phyloP scores from a whole-genome alignment of 2,888 invertebrate species.

The Diaperis boleti region DNA sequence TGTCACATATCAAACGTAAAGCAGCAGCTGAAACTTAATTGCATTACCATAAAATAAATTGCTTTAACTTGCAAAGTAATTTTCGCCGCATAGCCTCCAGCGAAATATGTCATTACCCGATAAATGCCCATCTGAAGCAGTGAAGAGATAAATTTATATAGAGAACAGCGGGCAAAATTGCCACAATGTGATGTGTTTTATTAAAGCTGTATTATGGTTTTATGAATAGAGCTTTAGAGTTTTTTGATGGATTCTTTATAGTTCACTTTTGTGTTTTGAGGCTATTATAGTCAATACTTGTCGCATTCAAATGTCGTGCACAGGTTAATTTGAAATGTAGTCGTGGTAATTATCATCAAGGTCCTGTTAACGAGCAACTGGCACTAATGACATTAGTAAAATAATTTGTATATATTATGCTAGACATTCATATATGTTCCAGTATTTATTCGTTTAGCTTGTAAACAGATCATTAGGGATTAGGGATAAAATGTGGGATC shows the following conservation, averaged over 20 bases:
- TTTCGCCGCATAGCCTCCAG: conserved; percentile 16
- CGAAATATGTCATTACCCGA: conserved; percentile 23
- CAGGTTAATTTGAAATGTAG: not conserved
- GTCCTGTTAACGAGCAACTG: too few relatives aligned
- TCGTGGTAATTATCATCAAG: not conserved
- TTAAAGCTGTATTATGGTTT: not conserved
- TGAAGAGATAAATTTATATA: not conserved
- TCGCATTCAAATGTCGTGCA: not conserved
- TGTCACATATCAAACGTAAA: conserved; percentile 15
- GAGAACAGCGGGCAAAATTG: not conserved
- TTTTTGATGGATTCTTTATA: not conserved
- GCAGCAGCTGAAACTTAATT: conserved; percentile 25
- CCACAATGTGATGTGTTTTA: not conserved
- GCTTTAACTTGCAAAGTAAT: conserved; percentile 25
- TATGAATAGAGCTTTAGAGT: not conserved
- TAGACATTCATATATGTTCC: too few relatives aligned
- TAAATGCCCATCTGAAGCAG: conserved; percentile 15
- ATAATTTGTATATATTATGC: too few relatives aligned
- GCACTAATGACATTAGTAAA: too few relatives aligned
- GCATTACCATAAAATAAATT: conserved; percentile 35
- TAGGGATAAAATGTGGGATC: too few relatives aligned
- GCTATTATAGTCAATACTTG: not conserved
- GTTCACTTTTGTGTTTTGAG: too few relatives aligned
- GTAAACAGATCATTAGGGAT: too few relatives aligned
- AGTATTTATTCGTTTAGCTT: too few relatives aligned